Conservation (phyloP, 2,797 vertebrate species). For the Tenualosa ilisha region DNA sequence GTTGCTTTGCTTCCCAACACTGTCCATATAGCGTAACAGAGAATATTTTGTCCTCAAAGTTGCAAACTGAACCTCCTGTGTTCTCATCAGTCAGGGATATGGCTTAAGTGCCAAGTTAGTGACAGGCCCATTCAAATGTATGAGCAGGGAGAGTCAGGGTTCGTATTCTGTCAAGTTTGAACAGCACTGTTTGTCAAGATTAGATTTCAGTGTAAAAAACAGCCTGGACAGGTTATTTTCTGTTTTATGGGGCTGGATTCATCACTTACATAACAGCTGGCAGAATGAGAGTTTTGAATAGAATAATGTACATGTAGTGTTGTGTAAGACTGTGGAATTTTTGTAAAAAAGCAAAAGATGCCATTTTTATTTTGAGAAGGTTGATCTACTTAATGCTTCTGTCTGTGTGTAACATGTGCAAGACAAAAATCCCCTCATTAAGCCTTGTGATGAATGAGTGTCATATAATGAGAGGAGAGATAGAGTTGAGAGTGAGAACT, state of each 20-base stretch:
- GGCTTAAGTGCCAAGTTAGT: background rate
- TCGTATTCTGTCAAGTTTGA: conserved; percentile 34
- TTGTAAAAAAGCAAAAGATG: background rate
- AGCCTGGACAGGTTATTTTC: conserved; percentile 9
- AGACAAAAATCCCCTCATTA: background rate
- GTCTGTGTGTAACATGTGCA: background rate
- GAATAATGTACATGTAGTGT: background rate
- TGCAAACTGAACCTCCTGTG: background rate
- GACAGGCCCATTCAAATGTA: conserved; percentile 2
- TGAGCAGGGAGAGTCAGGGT: conserved; percentile 36
- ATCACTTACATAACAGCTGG: conserved; percentile 25
- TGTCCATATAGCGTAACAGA: background rate
- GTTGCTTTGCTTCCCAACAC: too few species aligned
- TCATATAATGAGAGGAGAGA: background rate
- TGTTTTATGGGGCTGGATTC: conserved; percentile 1
- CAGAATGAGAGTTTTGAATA: conserved; percentile 8
- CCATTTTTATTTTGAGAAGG: background rate
- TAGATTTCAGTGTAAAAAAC: conserved; percentile 11
- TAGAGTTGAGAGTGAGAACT: background rate
- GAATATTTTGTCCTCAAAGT: background rate
- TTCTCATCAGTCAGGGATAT: background rate
- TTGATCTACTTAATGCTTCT: too few species aligned
- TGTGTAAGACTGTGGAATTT: conserved; percentile 8
- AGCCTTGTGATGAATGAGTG: background rate
- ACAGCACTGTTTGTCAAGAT: conserved; percentile 36